Percentiles rank a stretch among this genome's conserved stretches.
Conservation (phyloP, 53 echinoderm and acorn worm species). For the Temnopleurus reevesii region DNA sequence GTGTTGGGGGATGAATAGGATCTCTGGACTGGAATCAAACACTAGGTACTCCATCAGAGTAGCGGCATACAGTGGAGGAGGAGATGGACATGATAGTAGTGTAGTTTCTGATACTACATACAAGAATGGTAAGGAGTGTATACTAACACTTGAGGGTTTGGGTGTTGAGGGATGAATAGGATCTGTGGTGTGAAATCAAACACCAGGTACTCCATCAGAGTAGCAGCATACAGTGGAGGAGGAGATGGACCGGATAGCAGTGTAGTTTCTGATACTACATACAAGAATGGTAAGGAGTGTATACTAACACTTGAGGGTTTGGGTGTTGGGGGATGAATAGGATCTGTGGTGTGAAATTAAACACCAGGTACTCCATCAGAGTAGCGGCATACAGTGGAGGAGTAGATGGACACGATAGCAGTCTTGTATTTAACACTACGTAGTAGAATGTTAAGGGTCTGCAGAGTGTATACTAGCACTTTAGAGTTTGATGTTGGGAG, state of each 20-base stretch:
- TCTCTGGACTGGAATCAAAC: conserved; percentile 54
- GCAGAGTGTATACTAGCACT: conserved; percentile 51
- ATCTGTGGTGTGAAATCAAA: conserved; percentile 53
- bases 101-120: conserved; percentile 53
- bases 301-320: conserved; percentile 44
- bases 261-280: conserved; percentile 47
- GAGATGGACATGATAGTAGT: conserved; percentile 73
- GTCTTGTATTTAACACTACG: too few species aligned
- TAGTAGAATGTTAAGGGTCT: too few species aligned
- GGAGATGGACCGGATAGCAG: conserved; percentile 78
- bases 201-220: conserved; percentile 71
- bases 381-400: conserved; percentile 83
- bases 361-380: conserved; percentile 69
- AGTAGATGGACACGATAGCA: conserved; percentile 78
- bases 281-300: conserved; percentile 68
- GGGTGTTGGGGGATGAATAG: conserved; percentile 46
- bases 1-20: background rate
- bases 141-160: background rate
- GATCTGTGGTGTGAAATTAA: conserved; percentile 45
- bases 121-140: conserved; percentile 67
- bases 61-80: conserved; percentile 80
- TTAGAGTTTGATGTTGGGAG: conserved; percentile 44
- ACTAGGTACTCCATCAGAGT: conserved; percentile 74
- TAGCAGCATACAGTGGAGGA: conserved; percentile 81
- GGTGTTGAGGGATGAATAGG: conserved; percentile 27